phyloP scores from a whole-genome alignment of 2,113 vertebrate species.

The Solea senegalensis region DNA sequence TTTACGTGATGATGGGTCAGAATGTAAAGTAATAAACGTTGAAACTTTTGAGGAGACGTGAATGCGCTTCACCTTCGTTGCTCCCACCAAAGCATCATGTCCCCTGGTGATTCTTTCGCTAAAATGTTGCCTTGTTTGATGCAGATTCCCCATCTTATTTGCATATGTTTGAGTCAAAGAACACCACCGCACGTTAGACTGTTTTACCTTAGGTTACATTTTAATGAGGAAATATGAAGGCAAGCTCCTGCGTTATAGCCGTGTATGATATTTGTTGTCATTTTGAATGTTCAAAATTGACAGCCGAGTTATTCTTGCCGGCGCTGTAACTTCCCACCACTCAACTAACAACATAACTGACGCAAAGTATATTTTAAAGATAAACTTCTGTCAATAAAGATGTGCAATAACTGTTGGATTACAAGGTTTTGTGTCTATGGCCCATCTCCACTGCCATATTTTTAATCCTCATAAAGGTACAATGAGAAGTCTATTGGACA shows the following conservation, averaged over 20 bases:
- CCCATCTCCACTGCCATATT: not conserved
- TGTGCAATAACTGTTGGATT: not conserved
- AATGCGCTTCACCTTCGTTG: constrained; percentile 15
- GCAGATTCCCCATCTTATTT: constrained; percentile 59
- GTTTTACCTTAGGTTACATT: constrained; percentile 75
- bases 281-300: constrained; percentile 46
- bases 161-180: constrained; percentile 69
- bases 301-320: constrained; percentile 40
- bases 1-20: not conserved
- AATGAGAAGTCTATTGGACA: not conserved
- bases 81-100: constrained; percentile 43
- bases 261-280: constrained; percentile 57
- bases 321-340: constrained; percentile 25
- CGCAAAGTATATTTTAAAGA: not conserved
- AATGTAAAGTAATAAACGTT: constrained; percentile 38
- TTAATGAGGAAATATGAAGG: constrained; percentile 74
- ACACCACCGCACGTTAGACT: constrained; percentile 50
- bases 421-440: not conserved
- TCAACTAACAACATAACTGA: constrained; percentile 46
- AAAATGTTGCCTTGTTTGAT: constrained; percentile 63
- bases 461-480: not conserved
- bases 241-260: constrained; percentile 44
- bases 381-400: constrained; percentile 6
- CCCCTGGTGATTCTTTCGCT: constrained; percentile 66
- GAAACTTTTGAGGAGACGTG: constrained; percentile 26